A percentile compares a stretch with the other conserved stretches of the same genome.
Evolutionary conservation across 2,113 vertebrate genomes (phyloP).

Genomic region (Pithys albifrons): DNA sequence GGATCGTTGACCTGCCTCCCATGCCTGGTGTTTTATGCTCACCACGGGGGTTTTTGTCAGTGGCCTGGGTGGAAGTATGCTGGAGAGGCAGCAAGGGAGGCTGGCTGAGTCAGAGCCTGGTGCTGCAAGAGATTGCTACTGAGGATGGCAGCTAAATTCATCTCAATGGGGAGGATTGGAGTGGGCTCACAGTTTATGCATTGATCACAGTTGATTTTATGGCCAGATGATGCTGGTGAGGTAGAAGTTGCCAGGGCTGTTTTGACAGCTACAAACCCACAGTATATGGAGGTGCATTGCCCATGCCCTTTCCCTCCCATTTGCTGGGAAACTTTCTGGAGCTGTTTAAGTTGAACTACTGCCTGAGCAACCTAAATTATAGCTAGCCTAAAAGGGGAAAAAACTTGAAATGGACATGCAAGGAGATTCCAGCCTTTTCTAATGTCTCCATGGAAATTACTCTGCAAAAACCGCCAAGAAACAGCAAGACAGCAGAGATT

Average conservation of each 20-base stretch:
- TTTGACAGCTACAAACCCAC: not conserved
- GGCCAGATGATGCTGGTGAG: not conserved
- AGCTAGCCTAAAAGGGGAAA: not conserved
- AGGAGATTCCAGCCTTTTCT: not conserved
- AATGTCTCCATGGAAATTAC: not conserved
- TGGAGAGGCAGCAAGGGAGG: not conserved
- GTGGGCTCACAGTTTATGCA: not conserved
- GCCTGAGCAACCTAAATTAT: not conserved
- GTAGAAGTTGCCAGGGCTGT: not conserved
- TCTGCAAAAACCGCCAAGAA: not conserved
- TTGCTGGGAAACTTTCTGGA: not conserved
- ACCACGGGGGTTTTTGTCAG: not conserved
- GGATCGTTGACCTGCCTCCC: not conserved
- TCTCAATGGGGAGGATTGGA: not conserved
- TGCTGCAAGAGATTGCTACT: not conserved
- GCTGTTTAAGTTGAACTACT: not conserved
- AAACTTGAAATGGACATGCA: not conserved
- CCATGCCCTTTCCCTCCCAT: not conserved
- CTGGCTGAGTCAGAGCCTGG: not conserved
- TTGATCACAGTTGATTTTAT: not conserved
- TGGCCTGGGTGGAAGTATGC: too few species aligned
- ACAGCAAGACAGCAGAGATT: not conserved
- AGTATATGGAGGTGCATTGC: rapidly evolving
- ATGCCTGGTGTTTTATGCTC: not conserved
- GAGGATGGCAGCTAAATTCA: not conserved